Conservation (phyloP, 2,113 vertebrate species). For the Leucopsar rothschildi region DNA sequence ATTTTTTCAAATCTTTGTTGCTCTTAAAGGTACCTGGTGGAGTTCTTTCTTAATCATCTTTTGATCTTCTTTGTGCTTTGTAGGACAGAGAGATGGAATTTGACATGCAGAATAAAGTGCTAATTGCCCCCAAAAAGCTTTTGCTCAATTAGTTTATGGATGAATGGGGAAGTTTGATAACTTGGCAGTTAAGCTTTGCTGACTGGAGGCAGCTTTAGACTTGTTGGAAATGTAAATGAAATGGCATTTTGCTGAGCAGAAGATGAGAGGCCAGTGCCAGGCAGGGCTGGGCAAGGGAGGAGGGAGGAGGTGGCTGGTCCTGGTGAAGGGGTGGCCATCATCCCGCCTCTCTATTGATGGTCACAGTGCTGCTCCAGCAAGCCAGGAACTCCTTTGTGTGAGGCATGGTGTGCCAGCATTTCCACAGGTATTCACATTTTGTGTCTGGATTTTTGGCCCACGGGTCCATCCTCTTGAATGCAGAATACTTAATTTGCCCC, state of each 20-base stretch:
- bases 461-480: background rate
- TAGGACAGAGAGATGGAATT: background rate
- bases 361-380: background rate
- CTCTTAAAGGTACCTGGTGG: background rate
- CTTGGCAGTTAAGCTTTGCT: background rate
- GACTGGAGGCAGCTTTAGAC: background rate
- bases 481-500: background rate
- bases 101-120: background rate
- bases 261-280: background rate
- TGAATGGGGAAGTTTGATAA: background rate
- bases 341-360: background rate
- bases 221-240: background rate
- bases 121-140: background rate
- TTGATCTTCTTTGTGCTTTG: background rate
- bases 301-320: background rate
- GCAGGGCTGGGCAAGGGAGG: background rate
- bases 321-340: accelerated
- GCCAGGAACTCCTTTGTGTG: background rate
- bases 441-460: background rate
- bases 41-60: background rate
- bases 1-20: background rate
- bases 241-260: background rate
- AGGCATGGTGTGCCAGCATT: background rate
- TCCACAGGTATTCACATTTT: background rate
- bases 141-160: background rate